These are phyloP conservation scores for Dolichotis patagonum DNA, from an alignment of 2,113 vertebrate species.

Conservation along the genomic window DNA sequence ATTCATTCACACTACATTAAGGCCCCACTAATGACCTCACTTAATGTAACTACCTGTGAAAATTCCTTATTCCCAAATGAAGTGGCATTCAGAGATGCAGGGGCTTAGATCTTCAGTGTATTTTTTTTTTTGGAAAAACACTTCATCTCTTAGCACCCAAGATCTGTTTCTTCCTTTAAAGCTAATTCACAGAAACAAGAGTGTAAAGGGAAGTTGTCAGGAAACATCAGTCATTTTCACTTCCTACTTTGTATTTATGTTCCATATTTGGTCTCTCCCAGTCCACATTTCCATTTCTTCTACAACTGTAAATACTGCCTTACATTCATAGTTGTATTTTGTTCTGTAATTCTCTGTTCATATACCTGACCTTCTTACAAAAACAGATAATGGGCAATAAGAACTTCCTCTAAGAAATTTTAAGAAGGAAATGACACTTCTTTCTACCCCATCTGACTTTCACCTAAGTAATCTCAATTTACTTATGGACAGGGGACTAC, in stretches of 20 bases:
- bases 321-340: not conserved
- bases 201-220: not conserved
- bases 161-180: slow-evolving; percentile 4
- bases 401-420: not conserved
- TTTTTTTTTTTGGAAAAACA: not conserved
- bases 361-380: not conserved
- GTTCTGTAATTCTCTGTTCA: not conserved
- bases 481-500: not conserved
- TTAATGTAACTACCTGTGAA: not conserved
- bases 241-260: not conserved
- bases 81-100: not conserved
- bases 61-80: not conserved
- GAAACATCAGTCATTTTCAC: not conserved
- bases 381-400: not conserved
- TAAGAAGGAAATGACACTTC: not conserved
- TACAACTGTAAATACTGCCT: not conserved
- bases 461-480: not conserved
- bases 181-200: not conserved
- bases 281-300: not conserved
- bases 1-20: not conserved
- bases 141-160: not conserved
- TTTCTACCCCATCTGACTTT: not conserved
- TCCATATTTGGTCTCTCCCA: not conserved
- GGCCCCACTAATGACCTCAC: not conserved
- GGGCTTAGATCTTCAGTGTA: not conserved